A percentile compares a stretch with the other conserved stretches of the same genome.
These are phyloP conservation scores for Agelaius tricolor DNA, from an alignment of 2,113 vertebrate species.

Conservation along the genomic window DNA sequence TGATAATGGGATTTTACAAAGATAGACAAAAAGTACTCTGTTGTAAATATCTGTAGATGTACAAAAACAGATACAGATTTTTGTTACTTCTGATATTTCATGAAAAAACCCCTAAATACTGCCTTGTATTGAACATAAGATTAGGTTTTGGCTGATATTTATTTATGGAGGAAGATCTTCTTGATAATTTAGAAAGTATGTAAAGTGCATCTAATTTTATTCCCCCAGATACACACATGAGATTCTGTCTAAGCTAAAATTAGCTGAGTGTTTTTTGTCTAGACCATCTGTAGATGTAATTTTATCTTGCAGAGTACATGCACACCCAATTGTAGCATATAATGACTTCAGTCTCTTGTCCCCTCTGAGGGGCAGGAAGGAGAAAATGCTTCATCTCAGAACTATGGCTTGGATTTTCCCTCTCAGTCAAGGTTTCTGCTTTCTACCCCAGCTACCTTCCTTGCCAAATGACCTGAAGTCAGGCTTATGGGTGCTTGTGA, in stretches of 20 bases:
- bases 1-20: conserved; percentile 31
- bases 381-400: neutral
- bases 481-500: neutral
- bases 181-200: conserved; percentile 6
- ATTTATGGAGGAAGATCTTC: neutral
- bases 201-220: conserved; percentile 48
- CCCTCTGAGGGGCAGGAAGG: neutral
- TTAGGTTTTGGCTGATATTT: neutral
- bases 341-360: neutral
- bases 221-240: neutral
- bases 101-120: neutral
- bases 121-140: neutral
- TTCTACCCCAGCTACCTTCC: neutral
- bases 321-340: neutral
- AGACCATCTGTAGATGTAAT: conserved; percentile 45
- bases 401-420: neutral
- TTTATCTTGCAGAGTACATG: neutral
- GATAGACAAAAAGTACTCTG: neutral
- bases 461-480: neutral
- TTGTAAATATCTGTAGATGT: neutral
- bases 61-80: neutral
- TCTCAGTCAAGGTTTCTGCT: neutral
- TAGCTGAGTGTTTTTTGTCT: neutral
- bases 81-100: neutral
- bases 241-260: conserved; percentile 43